phyloP scores from a whole-genome alignment of 2,888 invertebrate species.

The Patella ulyssiponensis region DNA sequence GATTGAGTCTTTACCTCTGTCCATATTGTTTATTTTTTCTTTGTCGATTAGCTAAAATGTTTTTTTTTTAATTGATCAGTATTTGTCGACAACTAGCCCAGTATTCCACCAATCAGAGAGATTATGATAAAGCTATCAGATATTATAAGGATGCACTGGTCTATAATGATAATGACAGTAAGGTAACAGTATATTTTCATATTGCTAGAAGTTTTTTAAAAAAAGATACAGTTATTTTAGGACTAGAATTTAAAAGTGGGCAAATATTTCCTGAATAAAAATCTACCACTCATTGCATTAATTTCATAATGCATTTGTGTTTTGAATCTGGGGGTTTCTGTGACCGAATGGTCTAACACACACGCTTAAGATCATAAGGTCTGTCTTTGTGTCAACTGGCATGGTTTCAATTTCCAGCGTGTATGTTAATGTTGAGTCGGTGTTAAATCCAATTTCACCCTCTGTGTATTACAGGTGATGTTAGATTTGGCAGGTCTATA shows the following conservation, averaged over 20 bases:
- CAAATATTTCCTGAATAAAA: background rate
- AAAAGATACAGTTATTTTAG: background rate
- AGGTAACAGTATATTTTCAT: background rate
- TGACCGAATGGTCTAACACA: background rate
- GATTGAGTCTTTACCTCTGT: too few relatives aligned
- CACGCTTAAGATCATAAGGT: too few relatives aligned
- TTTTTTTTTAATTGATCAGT: constrained; percentile 49
- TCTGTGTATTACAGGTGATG: constrained; percentile 59
- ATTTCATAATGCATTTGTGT: too few relatives aligned
- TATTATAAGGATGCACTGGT: constrained; percentile 90
- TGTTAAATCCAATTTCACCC: too few relatives aligned
- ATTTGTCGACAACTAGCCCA: constrained; percentile 84
- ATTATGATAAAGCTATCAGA: constrained; percentile 83
- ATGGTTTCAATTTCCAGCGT: too few relatives aligned
- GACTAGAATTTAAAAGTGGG: background rate
- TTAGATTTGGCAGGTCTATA: constrained; percentile 72
- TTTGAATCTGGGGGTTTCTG: background rate
- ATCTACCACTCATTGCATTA: too few relatives aligned
- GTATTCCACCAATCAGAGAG: constrained; percentile 77
- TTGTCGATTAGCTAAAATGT: too few relatives aligned
- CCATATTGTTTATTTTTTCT: too few relatives aligned
- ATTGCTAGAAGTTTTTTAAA: background rate
- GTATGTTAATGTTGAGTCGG: too few relatives aligned
- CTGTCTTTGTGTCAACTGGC: too few relatives aligned
- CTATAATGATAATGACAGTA: constrained; percentile 83